These are phyloP conservation scores for Antheraea assamensis DNA, from an alignment of 2,888 invertebrate genomes.

Conservation along the genomic window DNA sequence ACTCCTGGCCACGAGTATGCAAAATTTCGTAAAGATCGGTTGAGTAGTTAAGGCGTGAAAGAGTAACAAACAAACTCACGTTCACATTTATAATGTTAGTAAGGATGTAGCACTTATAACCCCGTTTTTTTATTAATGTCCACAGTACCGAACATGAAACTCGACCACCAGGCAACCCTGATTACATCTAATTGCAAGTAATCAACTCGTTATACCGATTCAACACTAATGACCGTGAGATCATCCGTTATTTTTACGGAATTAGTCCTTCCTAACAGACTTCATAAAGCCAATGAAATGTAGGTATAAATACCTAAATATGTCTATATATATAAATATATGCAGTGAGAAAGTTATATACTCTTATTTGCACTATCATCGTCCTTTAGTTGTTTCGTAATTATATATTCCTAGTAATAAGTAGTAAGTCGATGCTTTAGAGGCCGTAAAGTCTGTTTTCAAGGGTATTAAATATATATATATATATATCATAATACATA, in stretches of 20 bases:
- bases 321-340: background rate
- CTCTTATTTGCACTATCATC: background rate
- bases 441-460: background rate
- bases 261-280: background rate
- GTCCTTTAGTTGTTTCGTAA: background rate
- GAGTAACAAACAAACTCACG: too few species aligned
- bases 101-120: too few species aligned
- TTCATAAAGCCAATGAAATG: background rate
- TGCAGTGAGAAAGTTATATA: background rate
- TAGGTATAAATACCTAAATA: background rate
- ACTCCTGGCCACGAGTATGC: too few species aligned
- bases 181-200: background rate
- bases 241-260: background rate
- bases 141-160: too few species aligned
- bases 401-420: background rate
- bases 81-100: too few species aligned
- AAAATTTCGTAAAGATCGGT: too few species aligned
- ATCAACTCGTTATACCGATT: background rate
- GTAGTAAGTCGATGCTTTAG: background rate
- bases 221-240: background rate
- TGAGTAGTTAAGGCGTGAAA: too few species aligned
- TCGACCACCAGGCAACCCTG: too few species aligned
- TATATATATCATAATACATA: too few species aligned
- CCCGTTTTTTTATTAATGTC: too few species aligned
- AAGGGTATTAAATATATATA: background rate